These are phyloP conservation scores for Oegoconia quadripuncta DNA, from an alignment of 2,888 invertebrate genomes.

Conservation along the genomic window DNA sequence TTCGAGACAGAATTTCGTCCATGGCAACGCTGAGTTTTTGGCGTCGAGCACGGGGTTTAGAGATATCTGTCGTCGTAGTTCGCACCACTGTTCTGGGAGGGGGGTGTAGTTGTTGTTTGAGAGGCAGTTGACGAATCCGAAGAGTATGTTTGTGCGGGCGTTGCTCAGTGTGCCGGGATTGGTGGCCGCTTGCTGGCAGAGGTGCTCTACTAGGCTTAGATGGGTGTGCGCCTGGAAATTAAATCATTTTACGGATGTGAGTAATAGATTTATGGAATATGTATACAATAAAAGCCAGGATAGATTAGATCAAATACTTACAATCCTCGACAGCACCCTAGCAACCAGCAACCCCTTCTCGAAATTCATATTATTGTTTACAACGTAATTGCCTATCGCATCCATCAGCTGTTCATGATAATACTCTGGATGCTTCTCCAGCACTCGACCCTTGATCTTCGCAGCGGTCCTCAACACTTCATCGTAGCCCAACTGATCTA, in stretches of 20 bases:
- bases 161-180: constrained; percentile 54
- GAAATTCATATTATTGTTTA: constrained; percentile 73
- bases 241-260: too few relatives aligned
- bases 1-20: constrained; percentile 76
- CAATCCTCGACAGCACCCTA: constrained; percentile 75
- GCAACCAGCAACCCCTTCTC: constrained; percentile 67
- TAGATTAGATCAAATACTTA: too few relatives aligned
- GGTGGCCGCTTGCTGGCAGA: constrained; percentile 66
- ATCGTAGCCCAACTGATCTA: constrained; percentile 59
- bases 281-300: neutral
- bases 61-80: constrained; percentile 60
- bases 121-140: constrained; percentile 75
- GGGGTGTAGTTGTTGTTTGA: constrained; percentile 81
- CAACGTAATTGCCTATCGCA: constrained; percentile 69
- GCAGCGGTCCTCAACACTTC: constrained; percentile 73
- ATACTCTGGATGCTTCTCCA: constrained; percentile 70
- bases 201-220: constrained; percentile 77
- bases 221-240: constrained; percentile 74
- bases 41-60: constrained; percentile 53
- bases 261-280: too few relatives aligned
- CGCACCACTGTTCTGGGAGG: constrained; percentile 64
- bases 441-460: constrained; percentile 63
- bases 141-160: constrained; percentile 58
- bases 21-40: constrained; percentile 61
- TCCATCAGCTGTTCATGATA: constrained; percentile 82